Evolutionary conservation across 2,888 invertebrate genomes (phyloP).

Genomic region (Sinodicranocentrus sp.): DNA sequence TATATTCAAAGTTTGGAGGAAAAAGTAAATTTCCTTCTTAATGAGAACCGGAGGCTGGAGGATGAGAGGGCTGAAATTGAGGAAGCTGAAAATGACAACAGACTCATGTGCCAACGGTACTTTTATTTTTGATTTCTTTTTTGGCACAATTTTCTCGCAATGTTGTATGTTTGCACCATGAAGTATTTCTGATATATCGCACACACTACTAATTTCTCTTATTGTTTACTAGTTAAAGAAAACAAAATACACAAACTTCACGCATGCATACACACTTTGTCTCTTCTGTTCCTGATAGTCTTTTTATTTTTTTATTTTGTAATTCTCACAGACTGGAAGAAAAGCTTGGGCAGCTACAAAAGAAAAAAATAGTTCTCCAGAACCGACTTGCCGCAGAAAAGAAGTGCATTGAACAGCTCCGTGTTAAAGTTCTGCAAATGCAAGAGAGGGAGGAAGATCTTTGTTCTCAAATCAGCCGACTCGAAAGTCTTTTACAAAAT

Average conservation of each 20-base stretch:
- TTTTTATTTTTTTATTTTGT: slow-evolving; percentile 19
- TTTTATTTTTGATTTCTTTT: slow-evolving; percentile 21
- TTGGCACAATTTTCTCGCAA: no score
- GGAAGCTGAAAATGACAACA: slow-evolving; percentile 86
- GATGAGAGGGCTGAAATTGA: slow-evolving; percentile 87
- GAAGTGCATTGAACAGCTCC: slow-evolving; percentile 73
- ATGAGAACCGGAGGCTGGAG: slow-evolving; percentile 84
- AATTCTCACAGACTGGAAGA: slow-evolving; percentile 77
- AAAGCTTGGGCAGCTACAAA: slow-evolving; percentile 77
- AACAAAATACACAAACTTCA: no score
- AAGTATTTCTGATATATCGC: no score
- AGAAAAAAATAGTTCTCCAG: slow-evolving; percentile 77
- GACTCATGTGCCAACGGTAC: slow-evolving; percentile 76
- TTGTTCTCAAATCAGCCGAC: slow-evolving; percentile 80
- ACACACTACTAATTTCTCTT: no score
- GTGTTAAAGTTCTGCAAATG: slow-evolving; percentile 71
- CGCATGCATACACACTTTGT: background rate
- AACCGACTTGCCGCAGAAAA: slow-evolving; percentile 76
- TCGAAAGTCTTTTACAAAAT: slow-evolving; percentile 81
- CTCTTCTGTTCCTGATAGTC: slow-evolving; percentile 24
- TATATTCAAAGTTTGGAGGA: slow-evolving; percentile 80
- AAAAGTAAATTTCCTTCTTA: slow-evolving; percentile 82
- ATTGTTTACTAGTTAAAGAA: no score
- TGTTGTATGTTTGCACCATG: no score
- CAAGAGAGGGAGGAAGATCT: slow-evolving; percentile 77